Percentiles rank a stretch among this genome's conserved stretches.
Conservation (phyloP, 1,140 invertebrate genomes). For the Drosophila parabipectinata region DNA sequence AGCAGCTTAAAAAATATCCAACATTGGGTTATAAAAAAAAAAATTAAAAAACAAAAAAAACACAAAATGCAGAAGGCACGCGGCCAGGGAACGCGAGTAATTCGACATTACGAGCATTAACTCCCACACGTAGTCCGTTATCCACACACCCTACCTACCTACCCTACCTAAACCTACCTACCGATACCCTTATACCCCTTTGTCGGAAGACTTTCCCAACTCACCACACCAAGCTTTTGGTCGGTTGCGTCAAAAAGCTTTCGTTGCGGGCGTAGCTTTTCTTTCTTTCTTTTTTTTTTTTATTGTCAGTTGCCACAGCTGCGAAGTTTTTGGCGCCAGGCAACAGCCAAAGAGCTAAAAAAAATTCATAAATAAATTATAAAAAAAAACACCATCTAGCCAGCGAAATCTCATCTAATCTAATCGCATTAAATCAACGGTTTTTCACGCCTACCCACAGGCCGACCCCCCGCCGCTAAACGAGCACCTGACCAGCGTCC, state of each 20-base stretch:
- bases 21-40: constrained; percentile 16
- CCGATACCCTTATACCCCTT: not conserved
- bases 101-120: constrained; percentile 74
- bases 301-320: constrained; percentile 28
- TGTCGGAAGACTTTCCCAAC: constrained; percentile 2
- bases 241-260: constrained; percentile 50
- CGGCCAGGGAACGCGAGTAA: constrained; percentile 61
- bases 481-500: constrained; percentile 5
- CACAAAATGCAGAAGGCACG: constrained; percentile 37
- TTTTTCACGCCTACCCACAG: constrained; percentile 28
- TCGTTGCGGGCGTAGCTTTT: constrained; percentile 33
- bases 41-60: too few species aligned
- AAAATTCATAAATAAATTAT: constrained; percentile 2
- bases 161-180: not conserved
- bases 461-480: not conserved
- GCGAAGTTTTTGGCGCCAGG: constrained; percentile 61
- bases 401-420: constrained; percentile 65
- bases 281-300: not conserved
- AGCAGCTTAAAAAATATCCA: constrained; percentile 64
- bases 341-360: not conserved
- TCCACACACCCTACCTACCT: constrained; percentile 11
- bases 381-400: not conserved
- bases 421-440: constrained; percentile 69
- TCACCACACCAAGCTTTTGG: constrained; percentile 55
- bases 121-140: constrained; percentile 27